Percentiles rank a stretch among this genome's conserved stretches.
Evolutionary conservation across 2,888 invertebrate species (phyloP).

Genomic region (Ernsta delagoae): DNA sequence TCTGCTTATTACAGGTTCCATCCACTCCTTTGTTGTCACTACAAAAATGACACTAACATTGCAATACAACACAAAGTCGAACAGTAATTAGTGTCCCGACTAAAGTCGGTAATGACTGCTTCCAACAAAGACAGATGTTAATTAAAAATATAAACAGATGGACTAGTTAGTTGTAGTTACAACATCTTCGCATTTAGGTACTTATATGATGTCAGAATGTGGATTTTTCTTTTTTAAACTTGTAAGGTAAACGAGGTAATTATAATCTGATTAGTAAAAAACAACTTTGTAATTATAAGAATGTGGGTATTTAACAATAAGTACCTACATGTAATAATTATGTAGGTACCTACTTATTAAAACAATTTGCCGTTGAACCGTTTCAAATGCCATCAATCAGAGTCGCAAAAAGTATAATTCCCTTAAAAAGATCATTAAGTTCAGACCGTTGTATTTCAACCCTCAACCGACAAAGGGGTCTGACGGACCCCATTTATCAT

Average conservation of each 20-base stretch:
- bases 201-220: too few species aligned
- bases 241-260: too few species aligned
- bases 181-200: too few species aligned
- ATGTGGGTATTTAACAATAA: too few species aligned
- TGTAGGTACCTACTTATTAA: neutral
- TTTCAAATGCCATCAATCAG: conserved; percentile 42
- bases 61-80: neutral
- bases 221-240: too few species aligned
- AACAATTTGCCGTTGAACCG: conserved; percentile 38
- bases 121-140: too few species aligned
- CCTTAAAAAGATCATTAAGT: conserved; percentile 43
- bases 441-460: conserved; percentile 43
- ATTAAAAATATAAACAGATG: too few species aligned
- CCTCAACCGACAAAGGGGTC: conserved; percentile 39
- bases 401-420: conserved; percentile 34
- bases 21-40: neutral
- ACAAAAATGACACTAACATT: neutral
- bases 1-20: neutral
- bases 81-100: neutral
- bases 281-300: too few species aligned
- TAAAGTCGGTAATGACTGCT: neutral
- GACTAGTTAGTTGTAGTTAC: too few species aligned
- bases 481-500: conserved; percentile 52
- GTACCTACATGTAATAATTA: too few species aligned
- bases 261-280: too few species aligned